Conservation (phyloP, 2,888 invertebrate genomes). For the Macrostomum cliftonense region DNA sequence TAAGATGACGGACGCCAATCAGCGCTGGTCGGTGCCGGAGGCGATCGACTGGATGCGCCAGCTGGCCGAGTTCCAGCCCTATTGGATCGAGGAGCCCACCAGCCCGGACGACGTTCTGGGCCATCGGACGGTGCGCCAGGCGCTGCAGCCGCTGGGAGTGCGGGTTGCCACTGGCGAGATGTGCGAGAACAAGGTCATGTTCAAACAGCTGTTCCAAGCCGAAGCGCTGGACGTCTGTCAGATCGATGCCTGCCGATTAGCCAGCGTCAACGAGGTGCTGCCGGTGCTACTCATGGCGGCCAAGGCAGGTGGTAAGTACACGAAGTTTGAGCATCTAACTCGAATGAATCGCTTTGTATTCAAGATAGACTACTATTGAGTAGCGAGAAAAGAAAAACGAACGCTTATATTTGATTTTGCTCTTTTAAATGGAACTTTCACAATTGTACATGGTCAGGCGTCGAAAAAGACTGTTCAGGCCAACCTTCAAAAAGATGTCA, state of each 20-base stretch:
- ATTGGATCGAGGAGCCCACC: slow-evolving; percentile 84
- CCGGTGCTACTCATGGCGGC: slow-evolving; percentile 71
- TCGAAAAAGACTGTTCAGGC: no score
- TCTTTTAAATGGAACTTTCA: no score
- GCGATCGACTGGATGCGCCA: slow-evolving; percentile 68
- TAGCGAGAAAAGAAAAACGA: no score
- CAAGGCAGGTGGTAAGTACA: slow-evolving; percentile 51
- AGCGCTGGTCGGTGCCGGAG: slow-evolving; percentile 58
- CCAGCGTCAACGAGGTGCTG: slow-evolving; percentile 64
- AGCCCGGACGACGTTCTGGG: slow-evolving; percentile 75
- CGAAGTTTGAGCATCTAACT: neutral
- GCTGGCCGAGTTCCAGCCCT: slow-evolving; percentile 51
- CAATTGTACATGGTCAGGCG: no score
- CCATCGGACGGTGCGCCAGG: slow-evolving; percentile 55
- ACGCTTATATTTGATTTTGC: no score
- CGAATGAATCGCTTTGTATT: neutral
- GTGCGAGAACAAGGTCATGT: slow-evolving; percentile 73
- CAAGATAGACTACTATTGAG: no score
- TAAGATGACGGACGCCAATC: slow-evolving; percentile 40
- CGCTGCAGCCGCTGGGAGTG: slow-evolving; percentile 50
- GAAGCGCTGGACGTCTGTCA: slow-evolving; percentile 67
- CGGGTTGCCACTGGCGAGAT: slow-evolving; percentile 77
- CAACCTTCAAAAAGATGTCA: no score
- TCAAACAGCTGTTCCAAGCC: slow-evolving; percentile 64
- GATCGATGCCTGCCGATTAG: slow-evolving; percentile 69